phyloP scores from a whole-genome alignment of 2,113 vertebrate genomes.

The Labeo catla region DNA sequence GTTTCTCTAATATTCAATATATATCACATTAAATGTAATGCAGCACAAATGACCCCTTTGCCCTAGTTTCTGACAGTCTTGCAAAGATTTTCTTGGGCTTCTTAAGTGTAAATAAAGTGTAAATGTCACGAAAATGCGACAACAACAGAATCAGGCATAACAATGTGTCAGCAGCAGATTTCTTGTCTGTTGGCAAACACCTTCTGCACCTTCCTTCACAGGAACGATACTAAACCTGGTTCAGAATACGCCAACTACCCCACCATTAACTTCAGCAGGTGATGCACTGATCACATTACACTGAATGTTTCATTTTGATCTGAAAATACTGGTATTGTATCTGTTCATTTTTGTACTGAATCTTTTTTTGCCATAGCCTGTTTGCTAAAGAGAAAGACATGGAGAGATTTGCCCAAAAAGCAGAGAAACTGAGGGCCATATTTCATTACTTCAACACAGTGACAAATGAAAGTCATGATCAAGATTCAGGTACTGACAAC shows the following conservation, averaged over 20 bases:
- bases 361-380: constrained; percentile 60
- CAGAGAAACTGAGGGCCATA: constrained; percentile 72
- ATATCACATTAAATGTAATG: not conserved
- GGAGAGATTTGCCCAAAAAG: constrained; percentile 36
- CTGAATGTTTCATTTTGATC: too few relatives aligned
- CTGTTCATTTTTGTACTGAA: not conserved
- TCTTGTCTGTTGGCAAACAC: constrained; percentile 76
- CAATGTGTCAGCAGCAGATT: constrained; percentile 73
- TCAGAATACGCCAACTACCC: constrained; percentile 71
- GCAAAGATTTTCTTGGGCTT: not conserved
- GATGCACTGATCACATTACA: not conserved
- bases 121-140: constrained; percentile 44
- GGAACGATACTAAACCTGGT: constrained; percentile 47
- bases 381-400: constrained; percentile 39
- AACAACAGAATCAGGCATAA: constrained; percentile 46
- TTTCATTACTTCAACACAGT: constrained; percentile 74
- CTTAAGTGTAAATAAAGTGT: not conserved
- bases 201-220: constrained; percentile 78
- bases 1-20: too few relatives aligned
- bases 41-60: not conserved
- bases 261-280: constrained; percentile 78
- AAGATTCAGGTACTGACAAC: not conserved
- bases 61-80: too few relatives aligned
- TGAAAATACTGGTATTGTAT: not conserved
- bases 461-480: constrained; percentile 52